A percentile compares a stretch with the other conserved stretches of the same genome.
Evolutionary conservation across 2,797 vertebrate genomes (phyloP).

Genomic region (Falco cherrug): DNA sequence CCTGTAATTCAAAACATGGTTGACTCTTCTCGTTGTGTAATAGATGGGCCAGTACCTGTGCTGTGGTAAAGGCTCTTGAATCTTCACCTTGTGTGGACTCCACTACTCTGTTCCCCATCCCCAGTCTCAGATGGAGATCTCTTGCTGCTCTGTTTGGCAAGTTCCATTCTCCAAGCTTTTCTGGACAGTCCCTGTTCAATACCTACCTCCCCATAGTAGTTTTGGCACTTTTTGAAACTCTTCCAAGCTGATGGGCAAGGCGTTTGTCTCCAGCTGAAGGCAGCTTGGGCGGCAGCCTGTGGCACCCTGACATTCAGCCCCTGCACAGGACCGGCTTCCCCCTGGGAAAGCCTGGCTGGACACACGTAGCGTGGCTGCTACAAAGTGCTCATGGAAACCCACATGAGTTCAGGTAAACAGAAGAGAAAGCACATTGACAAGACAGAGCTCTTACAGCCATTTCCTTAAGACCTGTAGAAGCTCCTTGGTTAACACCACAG

Average conservation of each 20-base stretch:
- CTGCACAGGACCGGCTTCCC: fast-evolving
- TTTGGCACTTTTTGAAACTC: neutral
- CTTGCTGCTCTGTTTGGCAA: neutral
- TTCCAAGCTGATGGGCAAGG: neutral
- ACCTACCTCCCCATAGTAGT: neutral
- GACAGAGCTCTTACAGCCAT: neutral
- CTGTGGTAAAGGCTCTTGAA: neutral
- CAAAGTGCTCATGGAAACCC: neutral
- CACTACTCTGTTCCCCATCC: fast-evolving
- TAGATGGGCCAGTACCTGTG: neutral
- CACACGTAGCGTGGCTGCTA: neutral
- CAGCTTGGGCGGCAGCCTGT: neutral
- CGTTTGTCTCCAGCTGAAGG: neutral
- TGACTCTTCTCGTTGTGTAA: neutral
- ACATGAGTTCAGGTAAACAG: neutral
- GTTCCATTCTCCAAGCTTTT: neutral
- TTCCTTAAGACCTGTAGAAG: neutral
- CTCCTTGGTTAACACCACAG: neutral
- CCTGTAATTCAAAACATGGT: neutral
- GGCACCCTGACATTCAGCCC: neutral
- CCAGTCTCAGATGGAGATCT: neutral
- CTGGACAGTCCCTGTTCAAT: neutral
- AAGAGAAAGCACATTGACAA: neutral
- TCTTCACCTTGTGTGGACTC: neutral
- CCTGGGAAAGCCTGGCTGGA: neutral